Percentiles rank a stretch among this genome's conserved stretches.
These are phyloP conservation scores for Ladona fulva DNA, from an alignment of 1,140 invertebrate species.

Conservation along the genomic window DNA sequence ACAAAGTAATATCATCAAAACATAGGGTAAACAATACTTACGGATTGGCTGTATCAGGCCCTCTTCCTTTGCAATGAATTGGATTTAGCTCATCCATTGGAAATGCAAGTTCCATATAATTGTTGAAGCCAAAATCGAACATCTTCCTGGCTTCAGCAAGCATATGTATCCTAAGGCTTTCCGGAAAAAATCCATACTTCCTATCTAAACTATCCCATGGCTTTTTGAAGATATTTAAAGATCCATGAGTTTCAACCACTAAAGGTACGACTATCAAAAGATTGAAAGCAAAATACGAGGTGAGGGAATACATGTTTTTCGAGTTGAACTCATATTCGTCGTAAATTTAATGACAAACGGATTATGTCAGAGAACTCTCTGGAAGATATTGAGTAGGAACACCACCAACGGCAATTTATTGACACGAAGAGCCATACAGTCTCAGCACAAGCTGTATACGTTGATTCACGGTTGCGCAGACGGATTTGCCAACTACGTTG, in stretches of 20 bases:
- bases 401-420: too few relatives aligned
- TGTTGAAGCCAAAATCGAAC: conserved; percentile 57
- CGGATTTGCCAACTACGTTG: too few relatives aligned
- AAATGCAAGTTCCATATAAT: conserved; percentile 55
- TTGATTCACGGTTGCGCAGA: too few relatives aligned
- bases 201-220: conserved; percentile 35
- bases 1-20: neutral
- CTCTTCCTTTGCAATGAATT: conserved; percentile 46
- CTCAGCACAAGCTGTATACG: too few relatives aligned
- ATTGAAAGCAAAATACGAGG: neutral
- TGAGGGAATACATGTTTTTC: neutral
- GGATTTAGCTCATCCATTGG: conserved; percentile 59
- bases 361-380: too few relatives aligned
- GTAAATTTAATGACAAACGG: neutral
- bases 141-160: conserved; percentile 38
- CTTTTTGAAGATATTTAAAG: conserved; percentile 32
- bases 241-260: neutral
- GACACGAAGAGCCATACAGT: too few relatives aligned
- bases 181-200: conserved; percentile 39
- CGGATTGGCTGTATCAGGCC: conserved; percentile 51
- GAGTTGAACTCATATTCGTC: neutral
- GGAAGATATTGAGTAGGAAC: too few relatives aligned
- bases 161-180: conserved; percentile 33
- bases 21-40: conserved; percentile 31
- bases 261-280: neutral